Percentiles rank a stretch among this genome's conserved stretches.
Evolutionary conservation across 2,113 vertebrate genomes (phyloP).

Genomic region (Bubalus kerabau): DNA sequence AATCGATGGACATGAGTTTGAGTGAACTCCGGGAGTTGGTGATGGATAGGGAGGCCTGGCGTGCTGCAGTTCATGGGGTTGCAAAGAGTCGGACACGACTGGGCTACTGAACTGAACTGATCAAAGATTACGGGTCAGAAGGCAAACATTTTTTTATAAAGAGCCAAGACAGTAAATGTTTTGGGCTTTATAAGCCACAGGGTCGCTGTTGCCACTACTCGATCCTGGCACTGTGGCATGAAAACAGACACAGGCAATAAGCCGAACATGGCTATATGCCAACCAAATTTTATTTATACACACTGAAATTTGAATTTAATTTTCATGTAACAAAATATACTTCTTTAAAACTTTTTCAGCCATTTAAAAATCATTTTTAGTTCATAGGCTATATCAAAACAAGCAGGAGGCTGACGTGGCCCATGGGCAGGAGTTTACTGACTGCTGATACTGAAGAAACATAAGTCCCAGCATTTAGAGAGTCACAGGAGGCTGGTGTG

Average conservation of each 20-base stretch:
- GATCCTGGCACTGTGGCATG: background rate
- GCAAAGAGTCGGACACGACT: too few species aligned
- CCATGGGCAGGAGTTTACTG: background rate
- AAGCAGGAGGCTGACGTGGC: background rate
- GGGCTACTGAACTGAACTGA: background rate
- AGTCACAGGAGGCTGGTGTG: background rate
- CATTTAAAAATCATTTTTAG: background rate
- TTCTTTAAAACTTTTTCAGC: background rate
- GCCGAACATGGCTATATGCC: background rate
- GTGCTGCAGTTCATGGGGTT: too few species aligned
- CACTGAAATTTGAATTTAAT: background rate
- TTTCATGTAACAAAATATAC: background rate
- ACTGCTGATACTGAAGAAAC: background rate
- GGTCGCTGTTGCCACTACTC: background rate
- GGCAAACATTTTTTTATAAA: background rate
- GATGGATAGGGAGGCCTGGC: too few species aligned
- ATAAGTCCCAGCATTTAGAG: background rate
- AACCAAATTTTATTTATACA: background rate
- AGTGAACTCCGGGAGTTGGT: too few species aligned
- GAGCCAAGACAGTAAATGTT: background rate
- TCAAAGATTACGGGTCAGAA: background rate
- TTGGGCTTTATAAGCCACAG: background rate
- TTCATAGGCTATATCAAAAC: background rate
- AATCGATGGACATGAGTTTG: too few species aligned
- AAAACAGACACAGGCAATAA: background rate